A percentile compares a stretch with the other conserved stretches of the same genome.
Conservation (phyloP, 2,113 vertebrate genomes). For the Nymphicus hollandicus region DNA sequence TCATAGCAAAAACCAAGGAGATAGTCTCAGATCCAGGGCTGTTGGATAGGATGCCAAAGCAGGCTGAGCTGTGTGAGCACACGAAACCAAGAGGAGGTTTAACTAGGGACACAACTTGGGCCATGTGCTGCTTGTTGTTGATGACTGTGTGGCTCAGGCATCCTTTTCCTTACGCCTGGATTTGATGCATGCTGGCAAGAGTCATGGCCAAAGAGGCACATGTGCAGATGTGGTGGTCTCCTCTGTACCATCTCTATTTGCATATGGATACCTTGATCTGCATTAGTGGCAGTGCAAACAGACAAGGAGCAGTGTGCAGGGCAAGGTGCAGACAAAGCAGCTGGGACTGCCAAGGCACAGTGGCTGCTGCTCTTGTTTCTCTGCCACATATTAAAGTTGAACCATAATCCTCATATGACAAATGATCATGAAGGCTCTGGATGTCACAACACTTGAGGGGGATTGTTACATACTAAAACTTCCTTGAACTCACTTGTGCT, state of each 20-base stretch:
- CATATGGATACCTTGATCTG: background rate
- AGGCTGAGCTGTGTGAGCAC: background rate
- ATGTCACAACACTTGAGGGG: background rate
- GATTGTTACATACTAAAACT: background rate
- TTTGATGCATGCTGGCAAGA: background rate
- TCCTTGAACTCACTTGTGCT: background rate
- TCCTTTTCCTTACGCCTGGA: background rate
- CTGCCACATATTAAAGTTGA: background rate
- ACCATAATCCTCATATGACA: background rate
- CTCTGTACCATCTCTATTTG: background rate
- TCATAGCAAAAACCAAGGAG: background rate
- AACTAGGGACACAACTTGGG: background rate
- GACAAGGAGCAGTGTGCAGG: accelerated
- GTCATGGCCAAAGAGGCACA: accelerated
- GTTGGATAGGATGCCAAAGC: background rate
- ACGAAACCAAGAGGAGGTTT: background rate
- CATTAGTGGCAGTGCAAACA: background rate
- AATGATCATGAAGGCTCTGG: accelerated
- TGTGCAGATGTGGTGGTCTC: accelerated
- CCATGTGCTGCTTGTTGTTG: background rate
- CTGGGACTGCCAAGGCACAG: background rate
- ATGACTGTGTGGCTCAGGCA: background rate
- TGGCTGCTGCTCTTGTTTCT: background rate
- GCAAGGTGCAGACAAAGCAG: background rate
- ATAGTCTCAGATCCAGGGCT: background rate